Base-by-base conservation (phyloP, 1,140 invertebrate genomes). In the Ridgeia piscesae region DNA sequence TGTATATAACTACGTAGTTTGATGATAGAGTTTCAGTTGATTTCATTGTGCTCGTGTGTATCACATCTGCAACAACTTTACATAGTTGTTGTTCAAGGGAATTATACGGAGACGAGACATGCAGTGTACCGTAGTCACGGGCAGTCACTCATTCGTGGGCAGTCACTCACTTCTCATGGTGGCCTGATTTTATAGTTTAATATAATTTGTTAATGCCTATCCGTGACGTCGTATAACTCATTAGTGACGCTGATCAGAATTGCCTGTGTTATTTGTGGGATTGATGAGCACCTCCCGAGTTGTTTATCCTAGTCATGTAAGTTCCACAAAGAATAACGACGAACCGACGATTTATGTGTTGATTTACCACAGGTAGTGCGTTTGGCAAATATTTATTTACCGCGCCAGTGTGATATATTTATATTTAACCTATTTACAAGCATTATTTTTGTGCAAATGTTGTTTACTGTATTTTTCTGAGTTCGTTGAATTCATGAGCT, bases 311-410 rank as follows among this genome's bases (percentile, higher is more conserved):
- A 77, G 58, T 77, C 58, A 77, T 6, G 42, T 21, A 77, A 21
- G 58, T 1, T 77, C 27, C 11, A 31, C 58, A 77, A 77, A 31
- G n/a, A 31, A 77, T 27, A 31, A 77, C 58, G 14, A 77, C 58
- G 27, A 77, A 77, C 17, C 58, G 27, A 50, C 58, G 27, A 77
- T 9, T 77, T 77, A 21, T 77, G 58, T 17, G 58, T 77, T 77
- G 58, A 77, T 17, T 77, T 77, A 77, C 27, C 2, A 77, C 4
- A 42, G n/a, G n/a, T 50, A 50, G 21, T 50, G 48, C 48, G 8
- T 77, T 77, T 77, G 58, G 58, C 58, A 77, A 77, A 77, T 77
- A 77, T 77, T 77, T 77, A 77, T 77, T 77, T 77, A 77, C 27
- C 2, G 58, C 17, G 27, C 2, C 27, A 2, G 58, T 77, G 58